Evolutionary conservation across 2,888 invertebrate species (phyloP), one percentile per base, ranked within the genome.

Genomic region (Hypolimnas misippus): DNA sequence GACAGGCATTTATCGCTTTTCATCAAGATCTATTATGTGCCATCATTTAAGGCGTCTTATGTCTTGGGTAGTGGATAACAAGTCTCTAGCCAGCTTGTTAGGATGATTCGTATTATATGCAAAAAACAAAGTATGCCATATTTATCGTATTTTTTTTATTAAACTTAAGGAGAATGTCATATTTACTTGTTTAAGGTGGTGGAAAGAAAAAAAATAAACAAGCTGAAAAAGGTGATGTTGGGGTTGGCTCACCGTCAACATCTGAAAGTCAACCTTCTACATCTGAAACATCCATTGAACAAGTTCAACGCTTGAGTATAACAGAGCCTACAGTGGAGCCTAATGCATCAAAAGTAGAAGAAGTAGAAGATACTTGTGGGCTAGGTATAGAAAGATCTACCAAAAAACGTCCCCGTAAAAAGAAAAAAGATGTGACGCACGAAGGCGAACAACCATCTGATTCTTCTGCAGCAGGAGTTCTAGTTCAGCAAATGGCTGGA

Each of bases 131-230:
- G n/a, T n/a, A n/a, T n/a, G n/a, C n/a, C n/a, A n/a, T n/a, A n/a
- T n/a, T n/a, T n/a, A n/a, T n/a, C n/a, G n/a, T n/a, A n/a, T n/a
- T n/a, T n/a, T n/a, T n/a, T n/a, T n/a, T n/a, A n/a, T n/a, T n/a
- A n/a, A n/a, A n/a, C n/a, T n/a, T n/a, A n/a, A n/a, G n/a, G n/a
- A n/a, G n/a, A n/a, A n/a, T n/a, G n/a, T n/a, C n/a, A n/a, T n/a
- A n/a, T n/a, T n/a, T n/a, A n/a, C 6, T 25, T 19, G 10, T 60
- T 54, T 63, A 57, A 67, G 58, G 65, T 73, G 58, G 65, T 72
- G 76, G 76, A n/a, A 78, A 77, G 63, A 78, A 78, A 49, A 78
- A 77, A 51, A 75, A 65, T 25, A 73, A 70, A 57, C 65, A 66
- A 49, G 69, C 61, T 17, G 62, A 42, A 3, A 62, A 65, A 19